phyloP scores from a whole-genome alignment of 2,113 vertebrate species.

The Henicopernis longicauda region DNA sequence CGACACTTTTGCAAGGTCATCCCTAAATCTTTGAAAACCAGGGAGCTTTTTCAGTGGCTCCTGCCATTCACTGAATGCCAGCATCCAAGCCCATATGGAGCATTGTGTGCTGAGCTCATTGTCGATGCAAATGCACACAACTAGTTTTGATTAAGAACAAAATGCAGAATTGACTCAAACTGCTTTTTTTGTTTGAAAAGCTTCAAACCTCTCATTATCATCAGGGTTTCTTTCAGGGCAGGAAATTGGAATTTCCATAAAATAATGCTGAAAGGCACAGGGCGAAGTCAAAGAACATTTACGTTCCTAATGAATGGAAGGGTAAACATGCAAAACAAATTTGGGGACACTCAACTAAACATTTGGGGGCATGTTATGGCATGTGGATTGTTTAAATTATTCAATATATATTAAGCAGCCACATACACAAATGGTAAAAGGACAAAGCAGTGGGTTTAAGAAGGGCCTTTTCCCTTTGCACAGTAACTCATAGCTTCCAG shows the following conservation, averaged over 20 bases:
- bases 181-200: slow-evolving; percentile 1
- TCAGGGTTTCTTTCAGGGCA: slow-evolving; percentile 51
- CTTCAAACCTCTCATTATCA: slow-evolving; percentile 53
- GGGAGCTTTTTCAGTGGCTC: background rate
- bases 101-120: slow-evolving; percentile 30
- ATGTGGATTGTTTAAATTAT: background rate
- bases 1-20: slow-evolving; percentile 28
- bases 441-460: background rate
- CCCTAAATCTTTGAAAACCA: slow-evolving; percentile 11
- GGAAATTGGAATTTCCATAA: slow-evolving; percentile 59
- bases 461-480: background rate
- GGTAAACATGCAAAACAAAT: slow-evolving; percentile 27
- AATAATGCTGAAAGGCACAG: slow-evolving; percentile 36
- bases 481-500: background rate
- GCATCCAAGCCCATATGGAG: slow-evolving; percentile 46
- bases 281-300: slow-evolving; percentile 35
- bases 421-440: background rate
- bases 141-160: slow-evolving; percentile 49
- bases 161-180: slow-evolving; percentile 38
- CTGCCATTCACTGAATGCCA: background rate
- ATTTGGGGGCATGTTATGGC: background rate
- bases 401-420: background rate
- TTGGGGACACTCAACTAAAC: background rate
- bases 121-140: slow-evolving; percentile 44
- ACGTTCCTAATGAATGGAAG: background rate